Evolutionary conservation across 2,888 invertebrate species (phyloP).

Genomic region (Epirrita christyi): DNA sequence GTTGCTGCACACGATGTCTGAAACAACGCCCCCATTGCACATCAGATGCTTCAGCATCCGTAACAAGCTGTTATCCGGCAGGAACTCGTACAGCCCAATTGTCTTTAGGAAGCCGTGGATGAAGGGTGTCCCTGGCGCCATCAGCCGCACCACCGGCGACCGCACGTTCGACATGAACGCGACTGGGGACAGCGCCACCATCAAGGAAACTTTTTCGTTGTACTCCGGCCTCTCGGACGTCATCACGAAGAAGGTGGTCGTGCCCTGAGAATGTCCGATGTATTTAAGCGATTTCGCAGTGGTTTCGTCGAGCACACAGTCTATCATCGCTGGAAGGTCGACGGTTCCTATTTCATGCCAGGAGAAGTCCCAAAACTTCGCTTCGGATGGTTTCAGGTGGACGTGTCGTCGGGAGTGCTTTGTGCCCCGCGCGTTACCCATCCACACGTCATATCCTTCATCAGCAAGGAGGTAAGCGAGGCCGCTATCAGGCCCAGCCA

Average conservation of each 20-base stretch:
- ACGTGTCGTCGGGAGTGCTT: constrained; percentile 85
- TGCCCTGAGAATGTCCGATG: constrained; percentile 90
- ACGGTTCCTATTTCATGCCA: constrained; percentile 92
- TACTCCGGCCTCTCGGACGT: constrained; percentile 80
- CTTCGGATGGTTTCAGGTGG: constrained; percentile 58
- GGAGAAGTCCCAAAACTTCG: constrained; percentile 88
- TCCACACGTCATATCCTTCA: constrained; percentile 90
- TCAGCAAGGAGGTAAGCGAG: constrained; percentile 81
- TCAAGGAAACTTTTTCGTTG: constrained; percentile 80
- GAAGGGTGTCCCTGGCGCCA: constrained; percentile 54
- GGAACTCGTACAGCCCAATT: constrained; percentile 86
- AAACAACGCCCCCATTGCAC: constrained; percentile 70
- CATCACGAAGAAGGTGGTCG: constrained; percentile 85
- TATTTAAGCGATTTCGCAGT: constrained; percentile 84
- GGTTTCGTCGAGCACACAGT: constrained; percentile 85
- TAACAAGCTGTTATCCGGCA: constrained; percentile 84
- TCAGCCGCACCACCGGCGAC: constrained; percentile 60
- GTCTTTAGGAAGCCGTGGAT: constrained; percentile 51
- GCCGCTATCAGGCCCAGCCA: constrained; percentile 58
- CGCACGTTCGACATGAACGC: constrained; percentile 74
- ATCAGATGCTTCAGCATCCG: constrained; percentile 66
- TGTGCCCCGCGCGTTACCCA: constrained; percentile 91
- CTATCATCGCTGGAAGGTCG: constrained; percentile 93
- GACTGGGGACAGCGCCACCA: constrained; percentile 85
- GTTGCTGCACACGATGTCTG: constrained; percentile 84